Base-by-base conservation (phyloP, 2,888 invertebrate genomes). In the Eudemis profundana region DNA sequence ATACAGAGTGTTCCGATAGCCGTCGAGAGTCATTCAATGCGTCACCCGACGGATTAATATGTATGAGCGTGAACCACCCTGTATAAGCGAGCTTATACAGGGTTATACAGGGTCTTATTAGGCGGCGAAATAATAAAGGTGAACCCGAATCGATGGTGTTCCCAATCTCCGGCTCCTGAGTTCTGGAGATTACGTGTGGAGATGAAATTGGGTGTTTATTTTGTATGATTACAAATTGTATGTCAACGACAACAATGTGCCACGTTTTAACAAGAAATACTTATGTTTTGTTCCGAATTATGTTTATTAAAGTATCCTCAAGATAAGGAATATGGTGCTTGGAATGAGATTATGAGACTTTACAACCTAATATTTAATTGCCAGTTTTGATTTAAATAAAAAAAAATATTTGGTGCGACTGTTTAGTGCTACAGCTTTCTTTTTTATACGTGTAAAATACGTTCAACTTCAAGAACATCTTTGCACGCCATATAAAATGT, bases 11-110 rank as follows among this genome's bases (percentile, higher is more conserved):
- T 15, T 19, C 57, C 46, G 40, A 60, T 60, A 65, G 64, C 64
- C 50, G 50, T 51, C 63, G 64, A 51, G 64, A 65, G 65, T 60
- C 65, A 65, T 65, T 65, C 51, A 59, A 65, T 51, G 59, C 60
- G 64, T 64, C 64, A 59, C 64, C 57, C 56, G 56, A 47, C 51
- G 53, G 60, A 65, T 65, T 65, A 65, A 65, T 65, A 65, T 65
- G 65, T 65, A 65, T 65, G 65, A 65, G 60, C 63, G 49, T 42
- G 51, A 50, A 63, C 56, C 59, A 59, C n/a, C 59, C 65, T 65
- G 65, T 65, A 60, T 65, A 65, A 60, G 59, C 64, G 4, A 10
- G 56, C 57, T 64, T 64, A 64, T 64, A 64, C 63, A 44, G 51
- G 29, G 33, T 64, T 64, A 64, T 64, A 64, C 63, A 44, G 51